These are phyloP conservation scores for Euwallacea similis DNA, from an alignment of 1,140 invertebrate genomes.

Conservation along the genomic window DNA sequence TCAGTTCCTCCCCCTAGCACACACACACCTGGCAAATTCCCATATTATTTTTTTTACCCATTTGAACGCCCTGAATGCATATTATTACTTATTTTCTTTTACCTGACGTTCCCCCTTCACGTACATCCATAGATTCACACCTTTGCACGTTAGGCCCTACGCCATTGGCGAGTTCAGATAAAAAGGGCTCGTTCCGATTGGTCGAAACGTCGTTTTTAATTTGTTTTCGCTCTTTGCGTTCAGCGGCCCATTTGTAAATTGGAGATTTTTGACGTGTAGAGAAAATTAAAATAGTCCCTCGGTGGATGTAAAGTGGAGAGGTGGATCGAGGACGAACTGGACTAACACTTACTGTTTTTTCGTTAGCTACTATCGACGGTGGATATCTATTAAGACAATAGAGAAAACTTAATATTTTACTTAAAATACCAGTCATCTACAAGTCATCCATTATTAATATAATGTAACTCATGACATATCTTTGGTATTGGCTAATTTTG, in stretches of 20 bases:
- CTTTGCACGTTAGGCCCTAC: conserved; percentile 20
- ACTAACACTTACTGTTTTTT: not conserved
- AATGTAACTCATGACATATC: too few species aligned
- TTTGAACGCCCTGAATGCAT: conserved; percentile 9
- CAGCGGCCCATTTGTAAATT: conserved; percentile 49
- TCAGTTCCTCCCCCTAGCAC: not conserved
- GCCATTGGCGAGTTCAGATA: conserved; percentile 43
- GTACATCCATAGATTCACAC: conserved; percentile 30
- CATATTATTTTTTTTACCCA: conserved; percentile 3
- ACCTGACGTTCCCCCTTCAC: conserved; percentile 34
- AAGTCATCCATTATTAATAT: too few species aligned
- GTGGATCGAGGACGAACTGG: not conserved
- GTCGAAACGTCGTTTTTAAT: conserved; percentile 48
- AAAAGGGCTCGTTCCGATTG: conserved; percentile 44
- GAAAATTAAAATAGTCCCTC: conserved; percentile 38
- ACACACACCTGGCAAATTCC: conserved; percentile 5
- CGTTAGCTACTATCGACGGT: too few species aligned
- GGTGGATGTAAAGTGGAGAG: not conserved
- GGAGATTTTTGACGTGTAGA: conserved; percentile 44
- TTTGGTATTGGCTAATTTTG: too few species aligned
- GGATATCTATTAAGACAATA: too few species aligned
- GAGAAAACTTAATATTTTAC: too few species aligned
- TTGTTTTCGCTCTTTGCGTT: conserved; percentile 50
- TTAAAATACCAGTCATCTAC: too few species aligned
- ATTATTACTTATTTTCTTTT: conserved; percentile 28